Conservation (phyloP, 1,140 invertebrate genomes). For the Brachionus plicatilis region DNA sequence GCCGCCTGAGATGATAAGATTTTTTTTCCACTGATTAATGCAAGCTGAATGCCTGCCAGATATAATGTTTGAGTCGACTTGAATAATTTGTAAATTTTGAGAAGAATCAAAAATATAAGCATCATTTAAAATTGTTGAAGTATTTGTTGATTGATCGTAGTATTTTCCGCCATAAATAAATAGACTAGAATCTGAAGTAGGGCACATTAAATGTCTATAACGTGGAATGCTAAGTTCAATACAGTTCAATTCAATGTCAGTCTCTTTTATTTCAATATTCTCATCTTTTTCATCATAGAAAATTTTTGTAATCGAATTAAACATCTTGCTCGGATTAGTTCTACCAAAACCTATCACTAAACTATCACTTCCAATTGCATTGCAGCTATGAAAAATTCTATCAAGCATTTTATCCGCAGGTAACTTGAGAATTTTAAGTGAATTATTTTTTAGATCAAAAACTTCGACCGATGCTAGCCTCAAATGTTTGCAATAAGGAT, state of each 20-base stretch:
- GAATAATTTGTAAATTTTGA: not conserved
- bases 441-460: not conserved
- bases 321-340: slow-evolving; percentile 32
- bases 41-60: not conserved
- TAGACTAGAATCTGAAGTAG: not conserved
- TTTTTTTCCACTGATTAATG: not conserved
- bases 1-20: slow-evolving; percentile 53
- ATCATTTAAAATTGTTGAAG: slow-evolving; percentile 2
- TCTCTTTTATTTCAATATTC: not conserved
- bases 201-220: slow-evolving; percentile 13
- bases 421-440: not conserved
- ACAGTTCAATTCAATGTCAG: not conserved
- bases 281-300: not conserved
- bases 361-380: not conserved
- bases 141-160: not conserved
- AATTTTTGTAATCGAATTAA: not conserved
- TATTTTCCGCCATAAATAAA: slow-evolving; percentile 36
- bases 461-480: not conserved
- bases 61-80: not conserved
- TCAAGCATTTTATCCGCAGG: not conserved
- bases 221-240: not conserved
- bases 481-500: slow-evolving; percentile 10
- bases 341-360: not conserved
- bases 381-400: slow-evolving; percentile 5
- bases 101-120: not conserved